Conservation (phyloP, 2,797 vertebrate genomes). For the Orientallactaga sibirica region DNA sequence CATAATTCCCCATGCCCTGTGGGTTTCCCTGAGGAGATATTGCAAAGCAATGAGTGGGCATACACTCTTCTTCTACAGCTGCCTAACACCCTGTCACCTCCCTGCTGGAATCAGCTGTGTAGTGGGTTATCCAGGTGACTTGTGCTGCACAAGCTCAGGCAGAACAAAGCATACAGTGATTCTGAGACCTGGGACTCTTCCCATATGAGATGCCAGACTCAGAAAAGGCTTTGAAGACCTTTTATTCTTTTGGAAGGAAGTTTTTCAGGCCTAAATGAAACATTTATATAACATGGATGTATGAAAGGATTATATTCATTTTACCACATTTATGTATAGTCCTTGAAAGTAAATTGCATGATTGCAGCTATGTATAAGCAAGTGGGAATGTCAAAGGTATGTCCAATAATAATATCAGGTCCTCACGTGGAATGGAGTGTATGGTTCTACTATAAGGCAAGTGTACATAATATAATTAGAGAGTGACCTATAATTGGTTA, state of each 20-base stretch:
- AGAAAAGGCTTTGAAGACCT: neutral
- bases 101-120: neutral
- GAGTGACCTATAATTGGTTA: neutral
- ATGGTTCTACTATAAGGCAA: neutral
- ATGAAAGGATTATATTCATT: neutral
- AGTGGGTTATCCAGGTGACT: neutral
- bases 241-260: neutral
- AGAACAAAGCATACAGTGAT: neutral
- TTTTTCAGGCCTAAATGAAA: neutral
- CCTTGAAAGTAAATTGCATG: neutral
- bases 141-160: neutral
- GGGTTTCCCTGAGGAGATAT: fast-evolving
- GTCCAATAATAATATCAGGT: neutral
- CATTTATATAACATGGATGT: neutral
- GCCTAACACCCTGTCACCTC: neutral
- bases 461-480: neutral
- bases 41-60: neutral
- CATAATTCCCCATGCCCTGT: neutral
- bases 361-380: neutral
- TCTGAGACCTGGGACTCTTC: neutral
- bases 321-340: neutral
- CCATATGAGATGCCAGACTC: neutral
- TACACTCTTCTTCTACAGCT: neutral
- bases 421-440: neutral
- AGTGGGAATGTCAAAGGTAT: neutral